phyloP scores from a whole-genome alignment of 2,113 vertebrate species.

The Australoheros scitulus region DNA sequence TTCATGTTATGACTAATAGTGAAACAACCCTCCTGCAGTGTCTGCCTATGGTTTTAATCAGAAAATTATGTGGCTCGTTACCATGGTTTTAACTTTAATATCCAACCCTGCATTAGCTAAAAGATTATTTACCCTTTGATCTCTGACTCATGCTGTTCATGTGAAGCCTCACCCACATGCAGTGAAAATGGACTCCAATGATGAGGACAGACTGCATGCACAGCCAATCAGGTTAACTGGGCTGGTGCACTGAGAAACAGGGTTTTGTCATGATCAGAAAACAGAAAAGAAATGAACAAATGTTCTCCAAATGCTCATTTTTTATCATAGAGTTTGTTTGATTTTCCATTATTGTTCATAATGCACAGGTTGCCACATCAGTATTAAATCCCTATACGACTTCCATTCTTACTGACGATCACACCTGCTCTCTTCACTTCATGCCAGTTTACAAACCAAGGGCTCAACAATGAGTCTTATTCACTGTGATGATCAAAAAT shows the following conservation, averaged over 20 bases:
- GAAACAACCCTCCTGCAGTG: slow-evolving; percentile 4
- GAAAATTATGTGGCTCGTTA: slow-evolving; percentile 37
- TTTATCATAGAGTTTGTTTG: neutral
- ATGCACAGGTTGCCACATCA: neutral
- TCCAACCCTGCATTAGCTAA: slow-evolving; percentile 39
- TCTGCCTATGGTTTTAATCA: slow-evolving; percentile 19
- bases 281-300: neutral
- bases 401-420: neutral
- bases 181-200: slow-evolving; percentile 24
- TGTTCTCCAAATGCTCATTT: neutral
- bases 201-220: neutral
- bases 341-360: neutral
- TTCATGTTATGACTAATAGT: slow-evolving; percentile 7
- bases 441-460: slow-evolving; percentile 11
- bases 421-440: neutral
- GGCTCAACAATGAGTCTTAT: neutral
- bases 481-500: neutral
- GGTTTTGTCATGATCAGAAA: neutral
- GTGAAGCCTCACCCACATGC: slow-evolving; percentile 44
- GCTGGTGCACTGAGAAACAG: neutral
- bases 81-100: slow-evolving; percentile 49
- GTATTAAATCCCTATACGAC: neutral
- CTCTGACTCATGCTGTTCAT: slow-evolving; percentile 51
- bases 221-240: neutral
- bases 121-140: slow-evolving; percentile 50